Evolutionary conservation across 1,140 invertebrate species (phyloP).

Genomic region (Stegodyphus mimosarum): DNA sequence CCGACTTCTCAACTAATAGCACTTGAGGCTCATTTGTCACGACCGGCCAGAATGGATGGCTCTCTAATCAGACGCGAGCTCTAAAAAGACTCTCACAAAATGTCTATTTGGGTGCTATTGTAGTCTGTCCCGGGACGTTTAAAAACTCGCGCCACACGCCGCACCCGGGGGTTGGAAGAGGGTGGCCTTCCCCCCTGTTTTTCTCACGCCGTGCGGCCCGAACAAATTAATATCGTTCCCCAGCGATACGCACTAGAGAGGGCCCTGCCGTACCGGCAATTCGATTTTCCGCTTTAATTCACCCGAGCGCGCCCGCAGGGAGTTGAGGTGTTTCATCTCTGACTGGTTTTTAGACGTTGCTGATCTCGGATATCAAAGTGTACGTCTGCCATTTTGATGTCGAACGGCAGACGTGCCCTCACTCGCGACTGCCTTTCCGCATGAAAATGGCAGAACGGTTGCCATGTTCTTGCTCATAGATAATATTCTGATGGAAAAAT

Average conservation of each 20-base stretch:
- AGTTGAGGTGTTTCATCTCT: slow-evolving; percentile 51
- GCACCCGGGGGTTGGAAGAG: slow-evolving; percentile 1
- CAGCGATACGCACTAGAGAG: slow-evolving; percentile 13
- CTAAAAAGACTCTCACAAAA: slow-evolving; percentile 10
- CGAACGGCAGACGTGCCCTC: too few species aligned
- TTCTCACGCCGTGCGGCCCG: slow-evolving; percentile 51
- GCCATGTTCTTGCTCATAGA: too few species aligned
- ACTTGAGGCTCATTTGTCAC: slow-evolving; percentile 52
- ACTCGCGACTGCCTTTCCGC: too few species aligned
- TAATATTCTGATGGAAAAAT: too few species aligned
- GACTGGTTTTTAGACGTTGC: slow-evolving; percentile 23
- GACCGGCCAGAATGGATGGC: slow-evolving; percentile 23
- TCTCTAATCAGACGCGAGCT: slow-evolving; percentile 31
- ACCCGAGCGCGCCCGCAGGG: slow-evolving; percentile 39
- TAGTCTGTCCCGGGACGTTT: slow-evolving; percentile 37
- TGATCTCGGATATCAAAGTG: too few species aligned
- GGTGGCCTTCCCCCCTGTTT: neutral
- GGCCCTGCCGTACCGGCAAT: slow-evolving; percentile 30
- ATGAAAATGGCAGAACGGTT: too few species aligned
- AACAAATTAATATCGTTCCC: slow-evolving; percentile 57
- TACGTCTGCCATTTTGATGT: too few species aligned
- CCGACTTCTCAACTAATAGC: slow-evolving; percentile 44
- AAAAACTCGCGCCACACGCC: slow-evolving; percentile 52
- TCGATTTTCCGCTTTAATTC: slow-evolving; percentile 59
- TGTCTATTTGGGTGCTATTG: slow-evolving; percentile 27